Base-by-base conservation (phyloP, 2,888 invertebrate species). In the Coenonympha glycerion region DNA sequence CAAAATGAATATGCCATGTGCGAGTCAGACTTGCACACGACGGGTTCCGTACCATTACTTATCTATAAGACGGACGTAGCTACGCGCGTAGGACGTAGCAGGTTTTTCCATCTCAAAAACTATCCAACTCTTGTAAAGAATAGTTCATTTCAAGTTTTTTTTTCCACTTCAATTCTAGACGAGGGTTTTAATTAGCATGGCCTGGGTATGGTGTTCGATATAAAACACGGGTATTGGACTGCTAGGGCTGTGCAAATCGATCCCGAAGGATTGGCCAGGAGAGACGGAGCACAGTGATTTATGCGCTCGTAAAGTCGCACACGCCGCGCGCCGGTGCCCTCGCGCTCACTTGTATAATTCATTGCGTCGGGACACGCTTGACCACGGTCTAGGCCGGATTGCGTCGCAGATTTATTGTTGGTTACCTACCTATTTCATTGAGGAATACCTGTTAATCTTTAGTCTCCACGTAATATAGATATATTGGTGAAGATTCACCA, bases 291-390 rank as follows among this genome's bases (percentile, higher is more conserved):
- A 41, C 70, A 63, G 69, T 79, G 86, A 86, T 86, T 86, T 85
- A 86, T 76, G 68, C 56, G 66, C 63, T 79, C 83, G 76, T 86
- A 85, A 85, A 84, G 68, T 76, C 71, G 74, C 79, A 77, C 77
- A 73, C 78, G 73, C 77, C 70, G 71, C 77, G 73, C 78, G 73
- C 77, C 70, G 71, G 75, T 73, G 79, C 80, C 77, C 79, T 79
- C 75, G 77, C 80, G 72, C 69, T 84, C 82, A 80, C 76, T 82
- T 84, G 83, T 73, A 83, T 86, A 85, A 85, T 85, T 85, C 84
- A 85, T 83, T 61, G 69, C 61, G 70, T 63, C 64, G 62, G 70
- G 75, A 73, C 72, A 75, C 73, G 80, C 74, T 76, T 76, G 78
- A 76, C 76, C 76, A 68, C 65, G 63, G 71, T 70, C 75, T 75